A percentile compares a stretch with the other conserved stretches of the same genome.
These are phyloP conservation scores for Theodoxus fluviatilis DNA, from an alignment of 2,888 invertebrate genomes.

Conservation along the genomic window DNA sequence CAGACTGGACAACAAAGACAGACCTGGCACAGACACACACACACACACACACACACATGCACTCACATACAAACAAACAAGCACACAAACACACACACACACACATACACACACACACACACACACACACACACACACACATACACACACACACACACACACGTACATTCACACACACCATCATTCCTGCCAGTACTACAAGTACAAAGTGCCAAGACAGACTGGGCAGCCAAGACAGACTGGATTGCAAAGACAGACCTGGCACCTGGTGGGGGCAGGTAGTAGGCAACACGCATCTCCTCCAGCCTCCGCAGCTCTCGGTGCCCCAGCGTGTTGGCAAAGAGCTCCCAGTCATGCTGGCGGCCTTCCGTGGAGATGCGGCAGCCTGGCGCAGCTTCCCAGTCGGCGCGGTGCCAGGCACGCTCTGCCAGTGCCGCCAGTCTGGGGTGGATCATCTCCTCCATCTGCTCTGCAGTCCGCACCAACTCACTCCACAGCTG, in stretches of 20 bases:
- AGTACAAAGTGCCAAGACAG: too few species aligned
- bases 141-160: too few species aligned
- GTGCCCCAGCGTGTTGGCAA: conserved; percentile 54
- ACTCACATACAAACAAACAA: not conserved
- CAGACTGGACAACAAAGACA: too few species aligned
- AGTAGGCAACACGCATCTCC: conserved; percentile 46
- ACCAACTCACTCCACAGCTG: conserved; percentile 60
- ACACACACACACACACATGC: not conserved
- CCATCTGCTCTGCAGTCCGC: conserved; percentile 49
- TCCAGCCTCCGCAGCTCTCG: conserved; percentile 56
- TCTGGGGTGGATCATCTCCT: conserved; percentile 53
- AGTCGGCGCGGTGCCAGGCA: conserved; percentile 58
- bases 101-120: too few species aligned
- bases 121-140: too few species aligned
- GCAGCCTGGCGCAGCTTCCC: conserved; percentile 45
- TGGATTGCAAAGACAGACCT: conserved; percentile 45
- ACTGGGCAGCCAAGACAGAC: too few species aligned
- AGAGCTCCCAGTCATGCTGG: conserved; percentile 50
- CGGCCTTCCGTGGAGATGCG: conserved; percentile 30
- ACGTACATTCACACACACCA: too few species aligned
- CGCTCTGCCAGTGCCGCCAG: conserved; percentile 60
- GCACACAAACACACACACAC: not conserved
- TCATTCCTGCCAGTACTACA: too few species aligned
- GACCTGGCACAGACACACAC: not conserved
- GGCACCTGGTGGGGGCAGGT: conserved; percentile 60